Conservation (phyloP, 1,140 invertebrate genomes). For the Scaptomyza pallida region DNA sequence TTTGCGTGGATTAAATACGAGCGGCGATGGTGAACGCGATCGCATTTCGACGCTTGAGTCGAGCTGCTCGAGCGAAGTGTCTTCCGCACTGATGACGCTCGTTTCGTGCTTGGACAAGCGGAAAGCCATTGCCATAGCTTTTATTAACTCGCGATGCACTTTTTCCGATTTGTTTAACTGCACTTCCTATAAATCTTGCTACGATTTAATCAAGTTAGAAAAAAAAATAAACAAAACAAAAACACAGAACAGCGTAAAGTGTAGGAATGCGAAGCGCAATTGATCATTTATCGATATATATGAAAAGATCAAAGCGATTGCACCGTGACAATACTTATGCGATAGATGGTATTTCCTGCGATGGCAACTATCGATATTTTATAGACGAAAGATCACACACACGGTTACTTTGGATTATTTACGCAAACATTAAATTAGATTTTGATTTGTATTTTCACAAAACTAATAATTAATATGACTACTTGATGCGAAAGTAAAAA, state of each 20-base stretch:
- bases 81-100: constrained; percentile 60
- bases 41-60: constrained; percentile 76
- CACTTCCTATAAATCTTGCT: constrained; percentile 1
- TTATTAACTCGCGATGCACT: constrained; percentile 1
- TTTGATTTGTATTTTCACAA: too few relatives aligned
- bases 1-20: constrained; percentile 73
- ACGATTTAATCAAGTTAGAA: constrained; percentile 9
- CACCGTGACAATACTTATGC: background rate
- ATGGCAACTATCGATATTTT: constrained; percentile 5
- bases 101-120: constrained; percentile 69
- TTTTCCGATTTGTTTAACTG: constrained; percentile 16
- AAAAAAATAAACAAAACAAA: constrained; percentile 67
- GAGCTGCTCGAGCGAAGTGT: constrained; percentile 55
- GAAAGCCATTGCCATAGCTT: constrained; percentile 64
- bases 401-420: constrained; percentile 1
- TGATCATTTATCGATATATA: constrained; percentile 39
- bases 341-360: background rate
- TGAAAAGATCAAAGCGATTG: constrained; percentile 6
- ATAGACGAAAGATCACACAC: background rate
- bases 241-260: constrained; percentile 62
- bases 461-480: background rate
- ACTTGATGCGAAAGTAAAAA: background rate
- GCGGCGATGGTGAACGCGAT: constrained; percentile 68
- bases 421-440: background rate
- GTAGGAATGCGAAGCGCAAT: constrained; percentile 53